phyloP scores from a whole-genome alignment of 2,113 vertebrate genomes.

The Dryoscopus gambensis region DNA sequence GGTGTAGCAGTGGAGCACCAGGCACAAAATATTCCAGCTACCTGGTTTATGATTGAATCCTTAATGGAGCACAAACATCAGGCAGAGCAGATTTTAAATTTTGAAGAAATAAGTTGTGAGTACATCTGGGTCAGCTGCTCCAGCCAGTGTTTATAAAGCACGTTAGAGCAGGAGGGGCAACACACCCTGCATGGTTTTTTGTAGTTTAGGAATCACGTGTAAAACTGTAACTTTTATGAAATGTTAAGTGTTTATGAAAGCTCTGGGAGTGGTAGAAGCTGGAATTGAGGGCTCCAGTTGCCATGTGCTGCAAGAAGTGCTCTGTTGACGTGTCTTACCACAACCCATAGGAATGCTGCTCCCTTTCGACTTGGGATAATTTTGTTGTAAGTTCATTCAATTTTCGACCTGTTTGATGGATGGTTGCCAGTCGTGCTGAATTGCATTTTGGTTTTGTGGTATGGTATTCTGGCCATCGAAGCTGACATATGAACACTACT shows the following conservation, averaged over 20 bases:
- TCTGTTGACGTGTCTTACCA: slow-evolving; percentile 8
- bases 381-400: slow-evolving; percentile 54
- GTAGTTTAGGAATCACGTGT: slow-evolving; percentile 60
- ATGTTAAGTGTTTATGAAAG: slow-evolving; percentile 74
- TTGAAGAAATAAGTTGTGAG: slow-evolving; percentile 47
- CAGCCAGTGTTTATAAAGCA: slow-evolving; percentile 65
- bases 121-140: slow-evolving; percentile 59
- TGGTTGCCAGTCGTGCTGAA: slow-evolving; percentile 28
- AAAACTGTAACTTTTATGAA: slow-evolving; percentile 73
- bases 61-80: background rate
- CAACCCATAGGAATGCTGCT: slow-evolving; percentile 60
- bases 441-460: slow-evolving; percentile 15
- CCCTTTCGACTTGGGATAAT: slow-evolving; percentile 27
- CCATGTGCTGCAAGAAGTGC: background rate
- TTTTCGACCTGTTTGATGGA: slow-evolving; percentile 63
- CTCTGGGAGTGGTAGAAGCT: slow-evolving; percentile 44
- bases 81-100: slow-evolving; percentile 69
- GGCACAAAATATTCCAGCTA: slow-evolving; percentile 58
- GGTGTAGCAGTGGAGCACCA: slow-evolving; percentile 42
- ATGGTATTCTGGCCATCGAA: background rate
- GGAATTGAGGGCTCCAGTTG: background rate
- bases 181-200: background rate
- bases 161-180: slow-evolving; percentile 8
- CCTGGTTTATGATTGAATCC: slow-evolving; percentile 31
- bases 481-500: slow-evolving; percentile 34